These are phyloP conservation scores for Clusia tigrina DNA, from an alignment of 2,888 invertebrate genomes.

Conservation along the genomic window DNA sequence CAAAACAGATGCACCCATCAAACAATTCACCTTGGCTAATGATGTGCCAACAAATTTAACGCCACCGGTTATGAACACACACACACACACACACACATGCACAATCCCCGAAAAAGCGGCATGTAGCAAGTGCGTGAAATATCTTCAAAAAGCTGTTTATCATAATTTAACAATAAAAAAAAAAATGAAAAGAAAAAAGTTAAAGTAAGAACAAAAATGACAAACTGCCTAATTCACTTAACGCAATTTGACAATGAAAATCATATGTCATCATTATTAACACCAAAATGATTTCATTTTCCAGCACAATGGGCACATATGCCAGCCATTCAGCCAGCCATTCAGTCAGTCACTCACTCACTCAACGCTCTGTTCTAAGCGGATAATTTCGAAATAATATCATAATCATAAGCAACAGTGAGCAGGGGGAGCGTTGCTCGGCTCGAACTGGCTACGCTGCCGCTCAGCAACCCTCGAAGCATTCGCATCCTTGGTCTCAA, in stretches of 20 bases:
- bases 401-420: constrained; percentile 56
- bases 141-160: constrained; percentile 9
- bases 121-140: constrained; percentile 25
- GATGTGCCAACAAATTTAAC: constrained; percentile 60
- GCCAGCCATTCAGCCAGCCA: constrained; percentile 38
- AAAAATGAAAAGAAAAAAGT: constrained; percentile 20
- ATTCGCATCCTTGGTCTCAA: background rate
- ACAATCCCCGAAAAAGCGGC: constrained; percentile 7
- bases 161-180: constrained; percentile 23
- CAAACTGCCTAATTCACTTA: constrained; percentile 58
- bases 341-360: constrained; percentile 27
- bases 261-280: constrained; percentile 65
- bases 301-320: constrained; percentile 60
- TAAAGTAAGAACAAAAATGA: constrained; percentile 52
- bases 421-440: background rate
- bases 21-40: constrained; percentile 52
- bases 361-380: constrained; percentile 47
- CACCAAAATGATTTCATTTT: constrained; percentile 63
- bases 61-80: constrained; percentile 45
- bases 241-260: constrained; percentile 59
- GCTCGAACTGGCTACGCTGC: background rate
- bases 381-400: constrained; percentile 63
- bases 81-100: background rate
- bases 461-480: constrained; percentile 3
- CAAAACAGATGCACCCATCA: constrained; percentile 44